Base-by-base conservation (phyloP, 2,113 vertebrate genomes). In the Pygoscelis antarcticus region DNA sequence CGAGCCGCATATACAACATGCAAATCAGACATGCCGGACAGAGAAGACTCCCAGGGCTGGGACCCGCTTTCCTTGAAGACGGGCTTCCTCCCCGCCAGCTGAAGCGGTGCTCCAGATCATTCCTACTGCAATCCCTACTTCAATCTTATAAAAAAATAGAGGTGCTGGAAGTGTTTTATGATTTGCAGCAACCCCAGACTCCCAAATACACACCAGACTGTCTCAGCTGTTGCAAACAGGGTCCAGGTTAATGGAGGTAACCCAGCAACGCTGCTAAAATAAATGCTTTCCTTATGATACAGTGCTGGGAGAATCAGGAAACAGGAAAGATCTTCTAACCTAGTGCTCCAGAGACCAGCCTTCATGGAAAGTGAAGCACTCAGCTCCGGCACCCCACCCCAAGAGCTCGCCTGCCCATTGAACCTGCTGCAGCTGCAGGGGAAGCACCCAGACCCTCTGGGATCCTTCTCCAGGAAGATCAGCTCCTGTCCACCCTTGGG, bases 21-120 rank as follows among this genome's bases (percentile, higher is more conserved):
- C 89, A 95, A 87, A 97, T 94, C 78, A 82, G 69, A 25, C 5
- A 2, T 19, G 83, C 58, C 7, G 85, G 55, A 26, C 51, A 38
- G 81, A 92, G 95, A 90, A 90, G 83, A 91, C 80, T 97, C 87
- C 89, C 95, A 81, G 87, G 91, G 93, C 96, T 95, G 97, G 97
- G 97, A 96, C 42, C 29, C 23, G 5, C 87, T 95, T 92, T 88
- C 96, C 96, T 94, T 4, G 5, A 79, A 69, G 91, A 76, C 26
- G 26, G 64, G n/a, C n/a, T 93, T 85, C 81, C 60, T 36, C 71
- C 4, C 32, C 5, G 11, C 65, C 85, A 92, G 46, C 64, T 30
- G 1, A 71, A 34, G n/a, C 20, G 18, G 69, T 3, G 7, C 85
- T 88, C 87, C 0, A 2, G 75, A 81, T 88, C 90, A n/a, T 49